Evolutionary conservation across 2,113 vertebrate species (phyloP), one percentile per base, ranked within the genome.

Genomic region (Clinocottus analis): DNA sequence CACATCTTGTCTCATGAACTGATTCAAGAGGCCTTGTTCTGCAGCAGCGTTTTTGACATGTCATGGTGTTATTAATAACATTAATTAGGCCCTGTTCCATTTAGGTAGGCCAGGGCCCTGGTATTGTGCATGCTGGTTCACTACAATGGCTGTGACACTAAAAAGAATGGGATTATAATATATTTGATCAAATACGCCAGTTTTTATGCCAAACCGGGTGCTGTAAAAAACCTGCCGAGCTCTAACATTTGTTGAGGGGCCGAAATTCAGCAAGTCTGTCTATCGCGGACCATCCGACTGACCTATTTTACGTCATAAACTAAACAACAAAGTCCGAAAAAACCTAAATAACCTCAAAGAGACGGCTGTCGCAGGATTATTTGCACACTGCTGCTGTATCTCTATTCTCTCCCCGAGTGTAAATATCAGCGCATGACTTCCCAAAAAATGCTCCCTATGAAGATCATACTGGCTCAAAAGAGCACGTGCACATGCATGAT

Each of bases 291-390:
- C 13, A 10, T 67, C 62, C 12, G 31, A 27, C 39, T 41, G 56
- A 11, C 51, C 29, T 21, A 16, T 45, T 83, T 47, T 25, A 66
- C 3, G 0, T 70, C 56, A 68, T 16, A 71, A 72, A 55, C 47
- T 67, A 69, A 83, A 82, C 37, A 77, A 27, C 85, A 89, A 88
- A 90, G 86, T 89, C 85, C 84, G 81, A 79, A 85, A 61, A 49
- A n/a, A n/a, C n/a, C n/a, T n/a, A n/a, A n/a, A n/a, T n/a, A n/a
- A 65, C 31, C 1, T 82, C 61, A 77, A 62, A 72, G 60, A 81
- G 29, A 7, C 47, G 0, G 3, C 35, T 43, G 61, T 19, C 27
- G 25, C 19, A 11, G 5, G 7, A 37, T 31, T 41, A 41, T 86
- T 77, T 70, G 58, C 77, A 37, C 84, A 62, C 12, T 27, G 35